Evolutionary conservation across 2,797 vertebrate genomes (phyloP).

Genomic region (Garrulus glandarius): DNA sequence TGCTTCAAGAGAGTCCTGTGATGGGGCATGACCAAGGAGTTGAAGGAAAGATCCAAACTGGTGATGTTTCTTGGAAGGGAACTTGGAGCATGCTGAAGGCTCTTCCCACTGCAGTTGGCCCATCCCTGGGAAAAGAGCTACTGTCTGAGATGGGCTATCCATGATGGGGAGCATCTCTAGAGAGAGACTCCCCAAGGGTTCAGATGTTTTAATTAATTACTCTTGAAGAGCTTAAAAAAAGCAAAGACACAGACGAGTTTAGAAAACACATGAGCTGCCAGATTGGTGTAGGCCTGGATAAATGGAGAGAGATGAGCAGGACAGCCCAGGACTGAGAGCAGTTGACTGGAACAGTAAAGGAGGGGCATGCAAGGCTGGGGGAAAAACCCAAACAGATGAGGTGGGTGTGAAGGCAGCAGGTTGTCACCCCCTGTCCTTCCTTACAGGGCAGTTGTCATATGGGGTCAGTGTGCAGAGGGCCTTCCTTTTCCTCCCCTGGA

Average conservation of each 20-base stretch:
- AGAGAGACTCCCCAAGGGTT: not conserved
- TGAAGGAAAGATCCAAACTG: slow-evolving; percentile 73
- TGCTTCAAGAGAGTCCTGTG: slow-evolving; percentile 56
- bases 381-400: not conserved
- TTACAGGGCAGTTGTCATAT: not conserved
- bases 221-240: not conserved
- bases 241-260: not conserved
- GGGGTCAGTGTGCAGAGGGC: not conserved
- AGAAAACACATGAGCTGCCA: not conserved
- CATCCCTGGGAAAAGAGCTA: slow-evolving; percentile 49
- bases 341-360: not conserved
- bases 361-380: not conserved
- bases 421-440: not conserved
- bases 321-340: not conserved
- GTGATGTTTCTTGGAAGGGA: slow-evolving; percentile 67
- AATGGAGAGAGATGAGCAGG: not conserved
- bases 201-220: not conserved
- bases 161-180: not conserved
- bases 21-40: slow-evolving; percentile 50
- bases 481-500: not conserved
- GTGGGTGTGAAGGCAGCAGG: not conserved
- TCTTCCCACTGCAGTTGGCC: slow-evolving; percentile 66
- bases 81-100: slow-evolving; percentile 53
- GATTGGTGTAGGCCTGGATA: not conserved
- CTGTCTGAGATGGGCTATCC: not conserved